A percentile compares a stretch with the other conserved stretches of the same genome.
Conservation (phyloP, 2,113 vertebrate species). For the Psittacula cyanocephala region DNA sequence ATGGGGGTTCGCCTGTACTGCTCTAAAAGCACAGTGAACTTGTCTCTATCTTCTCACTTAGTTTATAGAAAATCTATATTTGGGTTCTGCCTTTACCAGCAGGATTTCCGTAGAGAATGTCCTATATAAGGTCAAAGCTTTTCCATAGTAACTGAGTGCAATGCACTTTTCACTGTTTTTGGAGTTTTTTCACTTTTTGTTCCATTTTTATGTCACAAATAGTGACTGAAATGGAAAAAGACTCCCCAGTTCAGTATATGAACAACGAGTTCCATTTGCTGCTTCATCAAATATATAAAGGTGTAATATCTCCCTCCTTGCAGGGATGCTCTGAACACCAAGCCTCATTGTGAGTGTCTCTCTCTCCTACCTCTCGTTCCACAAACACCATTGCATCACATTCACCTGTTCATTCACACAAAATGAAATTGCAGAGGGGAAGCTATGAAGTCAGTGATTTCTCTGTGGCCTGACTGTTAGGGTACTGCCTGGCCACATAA, state of each 20-base stretch:
- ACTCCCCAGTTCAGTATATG: not conserved
- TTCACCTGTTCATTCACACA: not conserved
- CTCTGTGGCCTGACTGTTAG: not conserved
- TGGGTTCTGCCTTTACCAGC: not conserved
- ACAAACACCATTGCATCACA: fast-evolving
- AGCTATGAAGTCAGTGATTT: not conserved
- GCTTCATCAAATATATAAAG: not conserved
- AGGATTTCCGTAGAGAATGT: not conserved
- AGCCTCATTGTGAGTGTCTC: fast-evolving
- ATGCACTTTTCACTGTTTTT: not conserved
- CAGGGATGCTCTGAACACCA: not conserved
- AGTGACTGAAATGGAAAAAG: not conserved
- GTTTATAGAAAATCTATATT: not conserved
- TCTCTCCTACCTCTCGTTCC: not conserved
- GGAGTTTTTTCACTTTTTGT: not conserved
- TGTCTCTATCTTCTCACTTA: not conserved
- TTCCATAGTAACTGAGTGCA: not conserved
- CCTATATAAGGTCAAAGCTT: not conserved
- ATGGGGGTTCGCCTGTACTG: not conserved
- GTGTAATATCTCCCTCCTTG: not conserved
- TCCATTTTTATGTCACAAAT: not conserved
- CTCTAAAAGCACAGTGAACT: not conserved
- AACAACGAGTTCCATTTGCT: not conserved
- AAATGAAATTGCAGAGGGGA: not conserved
- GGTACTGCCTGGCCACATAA: not conserved